Evolutionary conservation across 2,888 invertebrate species (phyloP).

Genomic region (Rhogogaster chlorosoma): DNA sequence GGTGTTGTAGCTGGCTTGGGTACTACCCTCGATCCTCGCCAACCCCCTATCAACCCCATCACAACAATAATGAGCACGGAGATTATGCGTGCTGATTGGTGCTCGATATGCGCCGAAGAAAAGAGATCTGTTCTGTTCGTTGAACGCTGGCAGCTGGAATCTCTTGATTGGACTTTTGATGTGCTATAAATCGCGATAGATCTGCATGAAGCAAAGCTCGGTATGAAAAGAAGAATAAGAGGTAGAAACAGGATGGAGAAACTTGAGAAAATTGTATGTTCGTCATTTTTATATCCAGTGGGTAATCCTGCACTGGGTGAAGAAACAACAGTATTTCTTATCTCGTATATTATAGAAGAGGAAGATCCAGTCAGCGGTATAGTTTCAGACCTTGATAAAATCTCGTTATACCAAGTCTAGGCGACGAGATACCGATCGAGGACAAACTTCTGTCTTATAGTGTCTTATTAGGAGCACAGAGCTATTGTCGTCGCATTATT

Average conservation of each 20-base stretch:
- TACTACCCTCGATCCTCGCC: conserved; percentile 54
- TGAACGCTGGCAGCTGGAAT: not conserved
- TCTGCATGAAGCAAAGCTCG: not conserved
- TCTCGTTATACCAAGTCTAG: not conserved
- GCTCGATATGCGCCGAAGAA: conserved; percentile 67
- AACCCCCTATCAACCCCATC: conserved; percentile 66
- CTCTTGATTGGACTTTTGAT: conserved; percentile 34
- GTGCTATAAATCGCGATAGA: not conserved
- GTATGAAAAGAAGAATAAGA: not conserved
- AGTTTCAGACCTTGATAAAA: not conserved
- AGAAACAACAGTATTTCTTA: not conserved
- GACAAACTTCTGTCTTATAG: not conserved
- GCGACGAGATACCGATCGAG: conserved; percentile 3
- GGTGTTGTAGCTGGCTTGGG: conserved; percentile 59
- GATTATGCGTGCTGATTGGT: conserved; percentile 77
- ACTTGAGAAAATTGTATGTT: not conserved
- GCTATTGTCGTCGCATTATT: not conserved
- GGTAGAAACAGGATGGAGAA: not conserved
- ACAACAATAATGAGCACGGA: conserved; percentile 77
- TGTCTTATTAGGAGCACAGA: conserved; percentile 2
- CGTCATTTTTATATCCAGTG: not conserved
- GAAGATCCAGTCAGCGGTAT: not conserved
- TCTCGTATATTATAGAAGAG: not conserved
- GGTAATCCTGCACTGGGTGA: not conserved
- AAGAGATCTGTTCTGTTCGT: conserved; percentile 39